These are phyloP conservation scores for Danio choprae DNA, from an alignment of 2,797 vertebrate species.

Conservation along the genomic window DNA sequence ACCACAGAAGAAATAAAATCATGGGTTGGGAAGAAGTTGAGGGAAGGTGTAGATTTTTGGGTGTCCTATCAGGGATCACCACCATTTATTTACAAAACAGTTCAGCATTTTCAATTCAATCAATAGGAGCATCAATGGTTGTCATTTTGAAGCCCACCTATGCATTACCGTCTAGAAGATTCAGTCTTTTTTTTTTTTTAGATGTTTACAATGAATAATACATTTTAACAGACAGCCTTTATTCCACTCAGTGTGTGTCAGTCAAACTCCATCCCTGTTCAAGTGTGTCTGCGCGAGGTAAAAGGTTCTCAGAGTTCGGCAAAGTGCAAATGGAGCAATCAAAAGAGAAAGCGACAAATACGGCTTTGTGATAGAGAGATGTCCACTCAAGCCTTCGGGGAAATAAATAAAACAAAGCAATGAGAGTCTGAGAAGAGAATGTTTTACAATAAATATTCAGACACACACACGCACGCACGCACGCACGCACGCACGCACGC, in stretches of 20 bases:
- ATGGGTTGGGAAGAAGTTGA: not conserved
- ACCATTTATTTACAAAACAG: not conserved
- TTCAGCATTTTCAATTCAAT: not conserved
- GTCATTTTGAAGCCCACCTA: not conserved
- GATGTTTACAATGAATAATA: conserved; percentile 24
- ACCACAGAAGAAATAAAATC: not conserved
- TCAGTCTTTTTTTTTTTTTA: not conserved
- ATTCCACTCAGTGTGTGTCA: conserved; percentile 14
- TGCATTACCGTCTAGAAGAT: not conserved
- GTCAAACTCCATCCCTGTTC: not conserved
- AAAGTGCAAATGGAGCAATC: conserved; percentile 38
- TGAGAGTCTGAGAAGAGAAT: not conserved
- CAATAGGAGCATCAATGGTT: not conserved
- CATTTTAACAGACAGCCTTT: conserved; percentile 22
- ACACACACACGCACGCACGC: not conserved
- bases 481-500: too few species aligned
- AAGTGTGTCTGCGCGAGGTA: not conserved
- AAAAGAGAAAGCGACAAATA: not conserved
- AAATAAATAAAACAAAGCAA: conserved; percentile 23
- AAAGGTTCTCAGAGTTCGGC: conserved; percentile 10
- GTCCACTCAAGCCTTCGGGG: not conserved
- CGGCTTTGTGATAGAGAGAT: conserved; percentile 12
- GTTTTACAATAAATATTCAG: conserved; percentile 9
- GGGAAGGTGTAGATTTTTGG: not conserved
- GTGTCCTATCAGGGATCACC: not conserved